Conservation (phyloP, 2,888 invertebrate species). For the Mesopsocus fuscifrons region DNA sequence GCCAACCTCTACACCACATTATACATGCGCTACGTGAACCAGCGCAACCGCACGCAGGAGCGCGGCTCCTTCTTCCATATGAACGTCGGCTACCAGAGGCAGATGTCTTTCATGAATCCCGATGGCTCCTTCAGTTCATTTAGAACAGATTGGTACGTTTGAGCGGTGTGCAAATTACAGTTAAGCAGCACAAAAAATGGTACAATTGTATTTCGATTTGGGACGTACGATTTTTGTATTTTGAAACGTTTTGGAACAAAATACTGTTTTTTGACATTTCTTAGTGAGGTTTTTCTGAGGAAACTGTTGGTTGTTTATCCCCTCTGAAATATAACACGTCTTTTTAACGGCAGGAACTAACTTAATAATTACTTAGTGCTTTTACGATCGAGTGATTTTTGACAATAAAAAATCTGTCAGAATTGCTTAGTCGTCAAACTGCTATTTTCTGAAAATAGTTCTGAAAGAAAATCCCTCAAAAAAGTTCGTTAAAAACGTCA, state of each 20-base stretch:
- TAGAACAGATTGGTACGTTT: slow-evolving; percentile 70
- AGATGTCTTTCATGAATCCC: slow-evolving; percentile 73
- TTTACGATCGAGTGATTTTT: too few species aligned
- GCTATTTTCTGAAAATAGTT: too few species aligned
- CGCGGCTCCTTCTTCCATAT: slow-evolving; percentile 66
- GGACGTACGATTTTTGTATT: too few species aligned
- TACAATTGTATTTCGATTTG: neutral
- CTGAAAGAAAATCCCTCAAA: too few species aligned
- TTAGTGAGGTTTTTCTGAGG: too few species aligned
- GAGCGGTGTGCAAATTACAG: slow-evolving; percentile 11
- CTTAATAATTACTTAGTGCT: too few species aligned
- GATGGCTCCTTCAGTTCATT: slow-evolving; percentile 86
- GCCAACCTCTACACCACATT: slow-evolving; percentile 79
- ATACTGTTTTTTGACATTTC: slow-evolving; percentile 10
- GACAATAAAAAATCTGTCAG: too few species aligned
- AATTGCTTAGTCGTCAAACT: too few species aligned
- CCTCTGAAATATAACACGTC: too few species aligned
- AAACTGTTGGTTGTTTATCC: too few species aligned
- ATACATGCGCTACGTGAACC: slow-evolving; percentile 81
- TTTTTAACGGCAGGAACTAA: too few species aligned
- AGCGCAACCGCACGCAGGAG: slow-evolving; percentile 64
- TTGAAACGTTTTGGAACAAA: neutral
- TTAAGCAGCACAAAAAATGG: slow-evolving; percentile 3
- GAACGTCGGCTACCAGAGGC: slow-evolving; percentile 78
- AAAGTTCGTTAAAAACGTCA: too few species aligned